Evolutionary conservation across 2,888 invertebrate species (phyloP).

Genomic region (Brachyptera putata): DNA sequence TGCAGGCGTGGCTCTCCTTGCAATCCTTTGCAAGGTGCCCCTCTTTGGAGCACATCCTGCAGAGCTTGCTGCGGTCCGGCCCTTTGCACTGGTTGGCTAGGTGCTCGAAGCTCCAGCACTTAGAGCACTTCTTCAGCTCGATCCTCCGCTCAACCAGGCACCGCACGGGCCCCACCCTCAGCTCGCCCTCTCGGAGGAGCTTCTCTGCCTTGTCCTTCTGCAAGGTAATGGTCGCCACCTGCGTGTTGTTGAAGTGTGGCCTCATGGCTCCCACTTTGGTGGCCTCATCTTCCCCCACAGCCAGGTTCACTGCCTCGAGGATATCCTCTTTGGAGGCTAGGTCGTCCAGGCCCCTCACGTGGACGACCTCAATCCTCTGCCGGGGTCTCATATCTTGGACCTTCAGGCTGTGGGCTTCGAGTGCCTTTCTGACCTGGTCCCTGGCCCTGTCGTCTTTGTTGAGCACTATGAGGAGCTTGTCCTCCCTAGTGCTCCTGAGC

Average conservation of each 20-base stretch:
- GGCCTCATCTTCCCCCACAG: background rate
- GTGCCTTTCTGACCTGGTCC: background rate
- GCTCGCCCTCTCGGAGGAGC: background rate
- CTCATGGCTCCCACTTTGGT: background rate
- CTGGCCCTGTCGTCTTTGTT: background rate
- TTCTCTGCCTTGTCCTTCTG: background rate
- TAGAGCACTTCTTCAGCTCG: background rate
- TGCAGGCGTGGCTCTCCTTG: no score
- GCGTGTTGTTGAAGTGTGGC: background rate
- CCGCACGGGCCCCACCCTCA: background rate
- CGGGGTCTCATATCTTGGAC: background rate
- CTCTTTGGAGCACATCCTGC: no score
- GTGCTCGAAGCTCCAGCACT: background rate
- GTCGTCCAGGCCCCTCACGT: background rate
- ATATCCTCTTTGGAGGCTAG: background rate
- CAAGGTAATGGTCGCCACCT: background rate
- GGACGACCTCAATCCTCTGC: background rate
- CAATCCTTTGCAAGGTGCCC: no score
- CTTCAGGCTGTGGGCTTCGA: background rate
- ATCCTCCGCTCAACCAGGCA: background rate
- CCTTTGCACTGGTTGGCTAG: background rate
- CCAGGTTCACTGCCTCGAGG: background rate
- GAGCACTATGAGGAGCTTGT: background rate
- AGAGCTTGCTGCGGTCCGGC: background rate
- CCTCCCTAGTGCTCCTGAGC: background rate